A percentile compares a stretch with the other conserved stretches of the same genome.
Conservation (phyloP, 1,140 invertebrate species). For the Pissodes strobi region DNA sequence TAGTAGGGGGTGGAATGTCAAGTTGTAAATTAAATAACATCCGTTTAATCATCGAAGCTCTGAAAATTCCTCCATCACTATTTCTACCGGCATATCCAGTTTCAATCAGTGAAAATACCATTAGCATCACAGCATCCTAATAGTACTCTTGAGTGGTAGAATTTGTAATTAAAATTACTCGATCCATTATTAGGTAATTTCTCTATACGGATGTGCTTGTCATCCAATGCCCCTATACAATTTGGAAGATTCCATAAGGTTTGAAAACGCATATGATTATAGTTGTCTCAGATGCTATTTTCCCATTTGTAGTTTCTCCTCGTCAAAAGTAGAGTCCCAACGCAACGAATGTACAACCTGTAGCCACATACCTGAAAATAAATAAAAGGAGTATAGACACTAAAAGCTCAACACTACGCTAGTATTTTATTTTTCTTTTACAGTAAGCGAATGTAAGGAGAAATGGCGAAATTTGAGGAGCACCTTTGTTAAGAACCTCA, state of each 20-base stretch:
- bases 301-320: constrained; percentile 9
- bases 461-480: constrained; percentile 29
- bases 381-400: neutral
- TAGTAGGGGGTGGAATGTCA: neutral
- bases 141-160: constrained; percentile 34
- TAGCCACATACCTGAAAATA: neutral
- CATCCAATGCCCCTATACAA: too few species aligned
- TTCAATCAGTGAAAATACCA: neutral
- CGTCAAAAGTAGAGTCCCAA: constrained; percentile 17
- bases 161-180: too few species aligned
- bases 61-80: constrained; percentile 44
- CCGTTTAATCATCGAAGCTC: neutral
- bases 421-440: neutral
- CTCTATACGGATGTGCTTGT: constrained; percentile 40
- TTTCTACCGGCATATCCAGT: constrained; percentile 39
- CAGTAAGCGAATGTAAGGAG: constrained; percentile 24
- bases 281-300: constrained; percentile 20
- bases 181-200: constrained; percentile 31
- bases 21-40: neutral
- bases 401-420: neutral
- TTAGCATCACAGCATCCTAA: constrained; percentile 20
- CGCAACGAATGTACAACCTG: constrained; percentile 15
- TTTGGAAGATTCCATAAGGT: too few species aligned
- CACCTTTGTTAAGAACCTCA: constrained; percentile 15
- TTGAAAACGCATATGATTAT: neutral